phyloP scores from a whole-genome alignment of 2,797 vertebrate species.

The Babyrousa celebensis region DNA sequence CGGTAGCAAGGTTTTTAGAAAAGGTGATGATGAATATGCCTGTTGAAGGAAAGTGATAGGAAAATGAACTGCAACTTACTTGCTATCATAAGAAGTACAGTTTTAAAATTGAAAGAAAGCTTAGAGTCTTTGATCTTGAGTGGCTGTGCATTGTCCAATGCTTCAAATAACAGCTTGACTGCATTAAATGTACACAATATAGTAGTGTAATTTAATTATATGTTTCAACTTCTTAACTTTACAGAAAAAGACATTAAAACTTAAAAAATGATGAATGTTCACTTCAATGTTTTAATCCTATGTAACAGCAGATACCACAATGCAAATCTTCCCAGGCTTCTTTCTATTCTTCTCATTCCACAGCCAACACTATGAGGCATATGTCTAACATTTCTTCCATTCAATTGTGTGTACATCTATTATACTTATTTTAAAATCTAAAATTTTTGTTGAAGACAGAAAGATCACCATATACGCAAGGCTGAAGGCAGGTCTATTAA shows the following conservation, averaged over 20 bases:
- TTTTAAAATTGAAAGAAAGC: constrained; percentile 65
- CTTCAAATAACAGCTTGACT: constrained; percentile 31
- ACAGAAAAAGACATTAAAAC: constrained; percentile 60
- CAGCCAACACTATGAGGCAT: background rate
- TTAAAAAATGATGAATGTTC: constrained; percentile 64
- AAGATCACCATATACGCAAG: background rate
- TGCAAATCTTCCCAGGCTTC: constrained; percentile 29
- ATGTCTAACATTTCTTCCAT: constrained; percentile 11
- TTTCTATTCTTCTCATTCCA: constrained; percentile 53
- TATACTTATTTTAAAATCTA: constrained; percentile 40
- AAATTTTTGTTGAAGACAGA: constrained; percentile 52
- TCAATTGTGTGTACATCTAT: constrained; percentile 10
- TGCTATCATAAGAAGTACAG: background rate
- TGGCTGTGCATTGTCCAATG: background rate
- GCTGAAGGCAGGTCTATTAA: constrained; percentile 4
- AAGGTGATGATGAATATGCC: constrained; percentile 67
- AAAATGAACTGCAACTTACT: constrained; percentile 63
- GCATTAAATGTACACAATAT: background rate
- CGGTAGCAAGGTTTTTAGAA: constrained; percentile 35
- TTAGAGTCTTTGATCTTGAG: constrained; percentile 55
- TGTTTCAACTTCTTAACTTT: constrained; percentile 60
- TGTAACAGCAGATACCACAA: constrained; percentile 15
- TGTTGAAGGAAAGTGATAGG: constrained; percentile 59
- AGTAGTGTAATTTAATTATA: constrained; percentile 44
- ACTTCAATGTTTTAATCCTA: constrained; percentile 49